These are phyloP conservation scores for Megalopta genalis DNA, from an alignment of 1,140 invertebrate genomes.

Conservation along the genomic window DNA sequence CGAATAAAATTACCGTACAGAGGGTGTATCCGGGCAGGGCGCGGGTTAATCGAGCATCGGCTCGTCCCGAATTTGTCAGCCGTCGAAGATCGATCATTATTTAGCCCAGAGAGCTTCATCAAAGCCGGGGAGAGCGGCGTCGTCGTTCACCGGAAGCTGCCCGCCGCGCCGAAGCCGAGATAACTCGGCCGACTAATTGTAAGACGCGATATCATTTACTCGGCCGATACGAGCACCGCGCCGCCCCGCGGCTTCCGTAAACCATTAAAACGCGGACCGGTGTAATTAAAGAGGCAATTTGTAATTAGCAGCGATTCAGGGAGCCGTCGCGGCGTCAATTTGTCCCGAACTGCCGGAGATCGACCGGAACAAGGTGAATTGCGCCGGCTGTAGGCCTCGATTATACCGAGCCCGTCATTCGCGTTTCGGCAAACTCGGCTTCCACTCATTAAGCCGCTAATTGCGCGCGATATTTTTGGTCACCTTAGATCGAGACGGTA, in stretches of 20 bases:
- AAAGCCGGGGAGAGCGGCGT: no score
- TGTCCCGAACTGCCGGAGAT: neutral
- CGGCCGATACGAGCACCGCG: neutral
- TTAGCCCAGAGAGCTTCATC: slow-evolving; percentile 3
- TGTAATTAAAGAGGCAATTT: slow-evolving; percentile 30
- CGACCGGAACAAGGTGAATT: neutral
- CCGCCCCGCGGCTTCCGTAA: neutral
- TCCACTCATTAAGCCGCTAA: no score
- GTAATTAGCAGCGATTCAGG: slow-evolving; percentile 16
- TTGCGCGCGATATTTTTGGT: no score
- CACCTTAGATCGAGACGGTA: no score
- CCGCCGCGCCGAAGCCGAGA: neutral
- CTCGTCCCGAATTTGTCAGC: slow-evolving; percentile 4
- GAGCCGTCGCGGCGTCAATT: no score
- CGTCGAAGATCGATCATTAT: slow-evolving; percentile 31
- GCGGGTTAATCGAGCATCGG: slow-evolving; percentile 11
- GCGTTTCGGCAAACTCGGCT: no score
- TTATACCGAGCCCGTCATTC: no score
- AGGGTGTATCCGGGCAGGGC: neutral
- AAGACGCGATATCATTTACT: slow-evolving; percentile 26
- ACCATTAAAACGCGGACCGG: neutral
- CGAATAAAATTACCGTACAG: slow-evolving; percentile 11
- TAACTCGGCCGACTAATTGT: slow-evolving; percentile 19
- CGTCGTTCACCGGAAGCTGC: no score
- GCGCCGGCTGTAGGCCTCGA: no score